Base-by-base conservation (phyloP, 2,888 invertebrate genomes). In the Scrobipalpa atriplicella region DNA sequence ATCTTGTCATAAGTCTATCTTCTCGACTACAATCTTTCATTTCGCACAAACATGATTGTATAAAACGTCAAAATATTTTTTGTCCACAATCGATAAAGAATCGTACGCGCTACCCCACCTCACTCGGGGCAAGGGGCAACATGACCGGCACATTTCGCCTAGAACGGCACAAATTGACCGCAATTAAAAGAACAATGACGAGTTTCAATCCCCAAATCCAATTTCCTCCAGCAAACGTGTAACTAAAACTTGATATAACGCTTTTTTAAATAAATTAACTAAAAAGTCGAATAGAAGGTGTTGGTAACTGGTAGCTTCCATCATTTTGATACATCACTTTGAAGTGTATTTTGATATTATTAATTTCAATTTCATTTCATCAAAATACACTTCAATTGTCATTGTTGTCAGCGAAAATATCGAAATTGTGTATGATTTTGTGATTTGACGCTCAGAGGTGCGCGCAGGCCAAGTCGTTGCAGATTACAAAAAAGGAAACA, bases 131-230 rank as follows among this genome's bases (percentile, higher is more conserved):
- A 58, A 38, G 58, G 81, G 72, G 73, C 80, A 78, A 84, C 79
- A 90, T 92, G 92, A 92, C 87, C 76, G 75, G 92, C 92, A 90
- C 77, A 87, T 90, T 90, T 92, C 90, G 78, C 75, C 84, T 87
- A 90, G 90, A 92, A 92, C 92, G 90, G 83, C 83, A 82, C 86
- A 89, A 91, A 91, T 87, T 89, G 89, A 86, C 88, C 84, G 86
- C 91, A 91, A 90, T 92, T 90, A 92, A 89, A 90, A 90, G 89
- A 92, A 92, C 92, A 92, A 92, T 90, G 89, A 90, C 86, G 83
- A 85, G 86, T 90, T 90, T 92, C 90, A 90, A 90, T 92, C 89
- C 86, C 87, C 83, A 91, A 92, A 91, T 89, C 88, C 84, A 91
- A 92, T 92, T 92, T 92, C 91, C 92, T 90, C 81, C 82, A 78